A percentile compares a stretch with the other conserved stretches of the same genome.
These are phyloP conservation scores for Cladorhizidae sp. DNA, from an alignment of 37 sponge, comb jelly and placozoan genomes.

Conservation along the genomic window DNA sequence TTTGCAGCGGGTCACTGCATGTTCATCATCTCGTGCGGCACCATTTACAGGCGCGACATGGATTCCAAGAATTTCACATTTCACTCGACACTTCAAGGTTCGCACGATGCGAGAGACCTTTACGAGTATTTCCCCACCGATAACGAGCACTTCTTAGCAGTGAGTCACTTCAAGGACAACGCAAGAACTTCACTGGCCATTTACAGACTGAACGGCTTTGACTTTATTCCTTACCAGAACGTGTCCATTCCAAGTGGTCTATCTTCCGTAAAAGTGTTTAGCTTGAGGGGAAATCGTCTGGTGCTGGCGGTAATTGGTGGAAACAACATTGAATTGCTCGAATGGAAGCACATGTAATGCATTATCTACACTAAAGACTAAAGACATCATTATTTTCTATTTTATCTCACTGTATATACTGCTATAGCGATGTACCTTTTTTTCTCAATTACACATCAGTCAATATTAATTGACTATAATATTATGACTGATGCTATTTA, in stretches of 20 bases:
- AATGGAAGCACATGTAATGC: background rate
- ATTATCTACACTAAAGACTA: no score
- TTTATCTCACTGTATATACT: no score
- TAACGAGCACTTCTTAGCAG: conserved; percentile 7
- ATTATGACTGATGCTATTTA: no score
- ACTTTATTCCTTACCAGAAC: background rate
- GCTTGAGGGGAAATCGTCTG: background rate
- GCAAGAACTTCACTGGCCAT: background rate
- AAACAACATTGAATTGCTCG: background rate
- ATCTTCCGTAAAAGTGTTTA: background rate
- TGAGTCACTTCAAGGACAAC: background rate
- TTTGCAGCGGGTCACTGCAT: background rate
- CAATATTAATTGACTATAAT: no score
- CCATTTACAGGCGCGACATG: background rate
- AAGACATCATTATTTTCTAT: no score
- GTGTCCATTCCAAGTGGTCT: background rate
- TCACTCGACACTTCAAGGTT: background rate
- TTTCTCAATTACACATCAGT: no score
- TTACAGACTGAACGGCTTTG: conserved; percentile 8
- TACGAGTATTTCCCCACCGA: conserved; percentile 5
- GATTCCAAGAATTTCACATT: background rate
- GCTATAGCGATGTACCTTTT: no score
- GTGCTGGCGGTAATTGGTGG: background rate
- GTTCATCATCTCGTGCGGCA: background rate
- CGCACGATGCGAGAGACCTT: background rate